Percentiles rank a stretch among this genome's conserved stretches.
Evolutionary conservation across 2,113 vertebrate species (phyloP).

Genomic region (Ophiodon elongatus): DNA sequence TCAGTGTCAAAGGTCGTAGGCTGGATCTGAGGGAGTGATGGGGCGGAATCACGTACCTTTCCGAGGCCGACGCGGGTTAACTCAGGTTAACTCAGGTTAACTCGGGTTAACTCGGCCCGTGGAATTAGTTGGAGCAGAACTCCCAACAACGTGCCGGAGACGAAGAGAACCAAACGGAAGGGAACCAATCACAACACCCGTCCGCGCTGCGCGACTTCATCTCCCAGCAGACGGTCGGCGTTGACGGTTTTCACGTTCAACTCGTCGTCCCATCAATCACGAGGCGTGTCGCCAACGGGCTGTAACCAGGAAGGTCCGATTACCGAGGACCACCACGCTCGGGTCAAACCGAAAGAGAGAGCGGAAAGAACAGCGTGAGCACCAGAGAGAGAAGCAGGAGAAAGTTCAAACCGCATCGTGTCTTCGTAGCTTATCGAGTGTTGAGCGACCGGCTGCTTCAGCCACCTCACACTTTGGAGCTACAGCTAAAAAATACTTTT

Average conservation of each 20-base stretch:
- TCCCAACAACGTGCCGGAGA: too few species aligned
- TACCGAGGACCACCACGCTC: not conserved
- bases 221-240: not conserved
- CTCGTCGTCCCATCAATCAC: not conserved
- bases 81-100: too few species aligned
- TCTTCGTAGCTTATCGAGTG: not conserved
- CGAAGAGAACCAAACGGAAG: not conserved
- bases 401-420: too few species aligned
- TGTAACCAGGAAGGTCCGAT: not conserved
- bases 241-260: not conserved
- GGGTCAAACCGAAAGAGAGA: not conserved
- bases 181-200: not conserved
- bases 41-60: too few species aligned
- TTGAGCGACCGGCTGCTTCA: too few species aligned
- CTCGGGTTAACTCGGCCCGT: not conserved
- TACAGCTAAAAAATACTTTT: not conserved
- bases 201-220: not conserved
- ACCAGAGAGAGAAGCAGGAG: too few species aligned
- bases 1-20: not conserved
- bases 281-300: not conserved
- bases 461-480: not conserved
- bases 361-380: too few species aligned
- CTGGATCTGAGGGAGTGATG: not conserved
- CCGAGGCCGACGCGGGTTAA: too few species aligned
- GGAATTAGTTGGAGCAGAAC: not conserved